phyloP scores from a whole-genome alignment of 1,140 invertebrate genomes.

The Orussus abietinus region DNA sequence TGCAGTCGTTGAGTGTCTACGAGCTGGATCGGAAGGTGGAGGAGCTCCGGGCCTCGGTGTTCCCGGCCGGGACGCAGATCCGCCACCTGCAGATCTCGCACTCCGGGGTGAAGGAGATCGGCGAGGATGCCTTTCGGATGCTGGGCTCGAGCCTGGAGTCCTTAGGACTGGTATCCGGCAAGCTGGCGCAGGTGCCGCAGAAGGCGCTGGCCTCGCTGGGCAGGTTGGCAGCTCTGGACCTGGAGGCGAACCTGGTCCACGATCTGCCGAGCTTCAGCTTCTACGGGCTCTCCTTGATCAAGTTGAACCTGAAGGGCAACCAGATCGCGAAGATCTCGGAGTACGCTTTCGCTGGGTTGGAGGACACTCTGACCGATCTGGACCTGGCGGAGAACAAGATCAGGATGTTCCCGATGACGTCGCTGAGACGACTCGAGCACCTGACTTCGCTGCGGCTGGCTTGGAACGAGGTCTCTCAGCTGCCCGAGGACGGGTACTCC shows the following conservation, averaged over 20 bases:
- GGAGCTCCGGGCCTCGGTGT: slow-evolving; percentile 65
- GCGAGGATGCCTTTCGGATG: slow-evolving; percentile 69
- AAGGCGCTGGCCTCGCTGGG: slow-evolving; percentile 71
- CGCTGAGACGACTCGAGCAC: slow-evolving; percentile 70
- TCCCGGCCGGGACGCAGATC: slow-evolving; percentile 68
- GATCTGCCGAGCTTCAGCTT: slow-evolving; percentile 82
- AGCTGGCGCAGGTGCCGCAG: slow-evolving; percentile 75
- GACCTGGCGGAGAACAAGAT: slow-evolving; percentile 84
- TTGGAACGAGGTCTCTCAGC: slow-evolving; percentile 74
- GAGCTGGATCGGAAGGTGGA: slow-evolving; percentile 75
- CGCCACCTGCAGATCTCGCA: slow-evolving; percentile 80
- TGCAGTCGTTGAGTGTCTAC: slow-evolving; percentile 84
- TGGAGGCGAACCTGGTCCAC: slow-evolving; percentile 81
- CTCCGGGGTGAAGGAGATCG: slow-evolving; percentile 70
- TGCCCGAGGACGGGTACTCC: slow-evolving; percentile 69
- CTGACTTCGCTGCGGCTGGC: slow-evolving; percentile 71
- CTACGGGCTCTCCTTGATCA: slow-evolving; percentile 75
- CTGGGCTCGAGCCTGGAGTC: slow-evolving; percentile 74
- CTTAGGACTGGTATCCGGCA: slow-evolving; percentile 75
- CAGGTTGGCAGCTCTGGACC: slow-evolving; percentile 70
- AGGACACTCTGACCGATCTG: slow-evolving; percentile 74
- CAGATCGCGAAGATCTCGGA: slow-evolving; percentile 73
- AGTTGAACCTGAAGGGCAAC: slow-evolving; percentile 82
- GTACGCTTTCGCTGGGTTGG: slow-evolving; percentile 80
- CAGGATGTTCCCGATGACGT: slow-evolving; percentile 73